Base-by-base conservation (phyloP, 92 coral and sea anemone species). In the Zoanthus sansibaricus region DNA sequence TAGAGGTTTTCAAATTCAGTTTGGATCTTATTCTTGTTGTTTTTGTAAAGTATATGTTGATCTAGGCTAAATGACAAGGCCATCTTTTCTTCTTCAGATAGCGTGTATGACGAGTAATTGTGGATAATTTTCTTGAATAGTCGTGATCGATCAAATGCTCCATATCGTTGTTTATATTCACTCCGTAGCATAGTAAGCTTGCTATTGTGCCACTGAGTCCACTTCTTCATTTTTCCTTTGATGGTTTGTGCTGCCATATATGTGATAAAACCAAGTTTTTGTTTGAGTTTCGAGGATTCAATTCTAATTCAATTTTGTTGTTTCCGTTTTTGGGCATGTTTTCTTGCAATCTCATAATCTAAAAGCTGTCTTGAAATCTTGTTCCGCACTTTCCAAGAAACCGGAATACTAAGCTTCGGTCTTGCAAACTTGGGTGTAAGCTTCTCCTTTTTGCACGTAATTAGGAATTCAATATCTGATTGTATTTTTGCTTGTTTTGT, bases 351-450 rank as follows among this genome's bases (percentile, higher is more conserved):
- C 11, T 76, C 80, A 17, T 51, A 32, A 21, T 76, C 80, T 45
- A 76, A 7, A 61, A 76, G 54, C 15, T 7, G 20, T 76, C 80
- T 76, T 31, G 49, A 76, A 9, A 76, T 76, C 80, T 45, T 76
- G 80, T 18, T 75, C 1, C 79, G 79, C 42, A 75, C 79, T 58
- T 75, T 75, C 49, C 79, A 37, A 25, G 79, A 37, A 75, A 75
- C 79, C 8, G 47, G 79, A 13, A 76, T 76, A 76, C 80, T 44
- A n/a, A 76, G 80, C 54, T 76, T 76, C 54, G 80, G 80, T 76
- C 59, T 31, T 76, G 80, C 45, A 58, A 76, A 76, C 51, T 76
- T 32, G 4, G 59, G 80, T 76, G 61, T 51, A 30, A 76, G 1
- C 15, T 45, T 45, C 49, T 76, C 80, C 7, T 44, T 45, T 76